Conservation (phyloP, 2,888 invertebrate species). For the Drosophila mulleri region DNA sequence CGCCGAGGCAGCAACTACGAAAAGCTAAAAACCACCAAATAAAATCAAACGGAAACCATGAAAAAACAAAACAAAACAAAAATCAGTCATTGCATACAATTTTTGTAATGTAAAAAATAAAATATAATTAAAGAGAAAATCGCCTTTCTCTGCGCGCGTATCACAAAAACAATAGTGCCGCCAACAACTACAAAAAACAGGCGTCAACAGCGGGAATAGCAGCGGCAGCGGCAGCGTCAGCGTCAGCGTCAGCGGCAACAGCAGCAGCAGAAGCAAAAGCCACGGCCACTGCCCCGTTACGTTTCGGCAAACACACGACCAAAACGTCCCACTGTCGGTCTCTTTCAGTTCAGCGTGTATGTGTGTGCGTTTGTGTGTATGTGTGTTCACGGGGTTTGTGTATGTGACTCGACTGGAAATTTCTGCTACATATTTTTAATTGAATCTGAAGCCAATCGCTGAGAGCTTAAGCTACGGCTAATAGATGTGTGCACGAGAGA, state of each 20-base stretch:
- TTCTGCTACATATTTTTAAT: conserved; percentile 71
- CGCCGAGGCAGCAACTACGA: conserved; percentile 9
- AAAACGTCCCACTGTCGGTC: conserved; percentile 50
- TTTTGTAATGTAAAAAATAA: conserved; percentile 70
- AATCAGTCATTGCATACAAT: conserved; percentile 58
- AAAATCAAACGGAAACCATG: conserved; percentile 70
- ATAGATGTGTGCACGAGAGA: conserved; percentile 5
- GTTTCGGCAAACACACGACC: conserved; percentile 73
- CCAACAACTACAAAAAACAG: conserved; percentile 52
- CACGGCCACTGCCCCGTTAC: conserved; percentile 75
- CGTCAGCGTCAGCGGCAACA: conserved; percentile 45
- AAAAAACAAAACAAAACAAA: conserved; percentile 28
- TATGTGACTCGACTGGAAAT: conserved; percentile 71
- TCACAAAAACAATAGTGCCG: conserved; percentile 76
- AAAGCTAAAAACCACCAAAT: conserved; percentile 38
- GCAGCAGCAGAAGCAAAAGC: conserved; percentile 29
- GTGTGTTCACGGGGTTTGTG: conserved; percentile 28
- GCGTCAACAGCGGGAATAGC: conserved; percentile 58
- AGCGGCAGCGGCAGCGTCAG: conserved; percentile 43
- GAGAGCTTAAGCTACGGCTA: conserved; percentile 14
- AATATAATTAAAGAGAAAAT: conserved; percentile 78
- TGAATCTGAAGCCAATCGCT: conserved; percentile 59
- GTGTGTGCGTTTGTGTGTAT: conserved; percentile 35
- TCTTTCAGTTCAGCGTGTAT: conserved; percentile 21
- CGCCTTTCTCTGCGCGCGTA: conserved; percentile 72